Base-by-base conservation (phyloP, 1,140 invertebrate genomes). In the Phymastichus coffea region DNA sequence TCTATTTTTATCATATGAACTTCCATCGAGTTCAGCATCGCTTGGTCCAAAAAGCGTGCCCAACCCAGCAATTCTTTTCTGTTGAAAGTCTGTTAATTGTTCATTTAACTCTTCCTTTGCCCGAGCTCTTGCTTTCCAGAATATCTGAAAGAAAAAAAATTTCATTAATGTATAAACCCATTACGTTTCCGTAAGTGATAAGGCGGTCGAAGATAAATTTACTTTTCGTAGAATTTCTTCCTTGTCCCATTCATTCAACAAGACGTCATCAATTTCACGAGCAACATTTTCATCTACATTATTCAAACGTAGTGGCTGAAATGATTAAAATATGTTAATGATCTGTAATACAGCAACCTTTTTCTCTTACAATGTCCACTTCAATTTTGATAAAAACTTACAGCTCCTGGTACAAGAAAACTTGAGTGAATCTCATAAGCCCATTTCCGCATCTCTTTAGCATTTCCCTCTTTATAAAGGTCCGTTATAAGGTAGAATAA, bases 381-480 rank as follows among this genome's bases (percentile, higher is more conserved):
- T 48, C 20, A 15, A 46, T 49, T 56, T 57, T 15, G 23, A 26
- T 57, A 26, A 10, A 25, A 4, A 81, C 81, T 81, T 74, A 84
- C 91, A 65, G 94, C 93, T 70, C 88, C 87, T 68, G 94, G 93
- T 68, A 95, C 91, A 57, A 98, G 82, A 82, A 98, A 98, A 70
- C 92, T 95, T 53, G 95, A 97, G 80, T 97, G 93, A 70, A 98
- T 95, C 83, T 98, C 95, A 81, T 97, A 98, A 25, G 95, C 95
- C 95, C 95, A 98, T 76, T 95, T 93, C 54, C 91, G 86, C 86
- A 98, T 87, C 71, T 95, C 93, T 79, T 95, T 95, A 30, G 85
- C 85, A 69, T 87, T 91, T 26, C 90, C 91, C 72, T 91, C 87
- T 71, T 91, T 90, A 74, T 92, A 94, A 28, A 90, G 78, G 73